phyloP scores from a whole-genome alignment of 2,888 invertebrate species.

The Petrolisthes manimaculis region DNA sequence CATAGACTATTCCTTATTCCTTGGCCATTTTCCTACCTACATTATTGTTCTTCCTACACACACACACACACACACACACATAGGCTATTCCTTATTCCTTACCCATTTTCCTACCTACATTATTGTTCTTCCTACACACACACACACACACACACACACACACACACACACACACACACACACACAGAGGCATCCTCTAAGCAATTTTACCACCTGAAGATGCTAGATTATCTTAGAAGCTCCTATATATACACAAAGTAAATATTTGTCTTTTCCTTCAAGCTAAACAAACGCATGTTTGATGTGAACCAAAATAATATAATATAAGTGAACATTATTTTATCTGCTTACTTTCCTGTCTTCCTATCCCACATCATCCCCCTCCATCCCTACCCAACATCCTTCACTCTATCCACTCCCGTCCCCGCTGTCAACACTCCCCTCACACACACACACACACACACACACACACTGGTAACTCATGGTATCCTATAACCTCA shows the following conservation, averaged over 20 bases:
- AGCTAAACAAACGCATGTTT: too few species aligned
- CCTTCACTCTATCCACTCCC: not conserved
- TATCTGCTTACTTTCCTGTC: not conserved
- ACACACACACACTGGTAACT: not conserved
- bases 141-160: constrained; percentile 15
- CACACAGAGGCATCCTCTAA: not conserved
- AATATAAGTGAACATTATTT: not conserved
- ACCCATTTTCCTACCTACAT: not conserved
- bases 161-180: not conserved
- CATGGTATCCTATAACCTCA: not conserved
- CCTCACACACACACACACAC: not conserved
- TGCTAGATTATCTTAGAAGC: too few species aligned
- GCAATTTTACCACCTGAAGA: too few species aligned
- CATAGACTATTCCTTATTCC: not conserved
- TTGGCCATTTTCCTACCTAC: not conserved
- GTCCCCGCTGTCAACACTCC: not conserved
- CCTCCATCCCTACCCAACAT: not conserved
- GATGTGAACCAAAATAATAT: too few species aligned
- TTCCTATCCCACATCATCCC: not conserved
- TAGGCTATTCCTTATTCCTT: not conserved
- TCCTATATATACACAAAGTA: too few species aligned
- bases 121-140: not conserved
- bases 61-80: constrained; percentile 21
- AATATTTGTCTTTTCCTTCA: too few species aligned
- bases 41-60: not conserved